Conservation (phyloP, 2,797 vertebrate species). For the Chrysocyon brachyurus region DNA sequence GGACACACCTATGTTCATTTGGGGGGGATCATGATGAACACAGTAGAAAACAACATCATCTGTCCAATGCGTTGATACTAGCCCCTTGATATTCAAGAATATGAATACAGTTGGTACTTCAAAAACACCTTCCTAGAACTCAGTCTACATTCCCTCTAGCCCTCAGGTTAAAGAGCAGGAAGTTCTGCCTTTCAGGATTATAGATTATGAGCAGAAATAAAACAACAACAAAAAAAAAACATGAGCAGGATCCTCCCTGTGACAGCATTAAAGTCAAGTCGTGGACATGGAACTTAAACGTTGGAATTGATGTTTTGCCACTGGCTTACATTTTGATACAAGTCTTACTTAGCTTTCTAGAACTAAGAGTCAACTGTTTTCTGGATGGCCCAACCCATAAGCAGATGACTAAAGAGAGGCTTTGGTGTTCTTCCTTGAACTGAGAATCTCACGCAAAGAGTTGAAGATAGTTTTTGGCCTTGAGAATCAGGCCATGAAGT, state of each 20-base stretch:
- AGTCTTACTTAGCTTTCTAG: constrained; percentile 33
- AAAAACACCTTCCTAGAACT: constrained; percentile 5
- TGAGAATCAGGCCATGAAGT: constrained; percentile 42
- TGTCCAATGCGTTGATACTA: neutral
- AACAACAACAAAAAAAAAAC: neutral
- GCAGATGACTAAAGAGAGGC: constrained; percentile 51
- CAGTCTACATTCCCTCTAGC: constrained; percentile 21
- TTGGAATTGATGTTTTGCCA: constrained; percentile 53
- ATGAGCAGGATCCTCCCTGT: constrained; percentile 29
- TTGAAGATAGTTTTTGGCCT: constrained; percentile 16
- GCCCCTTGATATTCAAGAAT: neutral
- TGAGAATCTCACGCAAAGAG: constrained; percentile 70
- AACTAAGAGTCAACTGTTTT: constrained; percentile 17
- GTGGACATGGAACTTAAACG: constrained; percentile 37
- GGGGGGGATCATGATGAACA: neutral
- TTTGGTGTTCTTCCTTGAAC: constrained; percentile 59
- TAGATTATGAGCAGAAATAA: too few species aligned
- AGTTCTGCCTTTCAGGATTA: constrained; percentile 63
- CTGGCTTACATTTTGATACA: constrained; percentile 61
- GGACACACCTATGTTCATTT: neutral
- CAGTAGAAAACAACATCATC: constrained; percentile 1
- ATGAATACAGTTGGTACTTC: neutral
- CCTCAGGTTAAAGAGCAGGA: constrained; percentile 34
- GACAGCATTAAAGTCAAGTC: constrained; percentile 14
- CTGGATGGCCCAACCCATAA: neutral